Percentiles rank a stretch among this genome's conserved stretches.
Conservation (phyloP, 1,140 invertebrate species). For the Patella vulgata region DNA sequence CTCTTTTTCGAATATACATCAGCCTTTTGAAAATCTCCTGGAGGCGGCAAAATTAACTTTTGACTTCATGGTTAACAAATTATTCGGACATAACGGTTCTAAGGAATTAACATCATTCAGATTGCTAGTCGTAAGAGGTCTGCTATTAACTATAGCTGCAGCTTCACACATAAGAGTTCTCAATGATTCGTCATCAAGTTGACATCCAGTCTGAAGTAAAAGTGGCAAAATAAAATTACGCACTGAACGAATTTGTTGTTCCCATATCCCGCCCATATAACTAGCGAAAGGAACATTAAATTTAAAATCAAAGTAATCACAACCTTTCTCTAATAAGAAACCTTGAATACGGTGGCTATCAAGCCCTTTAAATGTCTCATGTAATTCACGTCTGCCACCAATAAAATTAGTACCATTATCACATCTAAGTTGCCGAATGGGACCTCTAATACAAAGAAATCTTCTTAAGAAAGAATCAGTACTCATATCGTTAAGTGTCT, state of each 20-base stretch:
- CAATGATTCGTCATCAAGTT: constrained; percentile 16
- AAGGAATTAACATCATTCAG: constrained; percentile 8
- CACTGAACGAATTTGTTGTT: constrained; percentile 20
- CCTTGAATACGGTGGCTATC: constrained; percentile 3
- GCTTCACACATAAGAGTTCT: constrained; percentile 21
- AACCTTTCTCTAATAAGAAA: constrained; percentile 15
- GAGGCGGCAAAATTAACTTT: constrained; percentile 15
- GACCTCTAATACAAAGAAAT: constrained; percentile 63
- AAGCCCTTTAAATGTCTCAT: constrained; percentile 4
- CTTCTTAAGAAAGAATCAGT: constrained; percentile 59
- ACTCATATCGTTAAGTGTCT: constrained; percentile 50
- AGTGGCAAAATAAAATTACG: constrained; percentile 17
- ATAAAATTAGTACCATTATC: constrained; percentile 57
- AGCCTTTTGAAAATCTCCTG: constrained; percentile 16
- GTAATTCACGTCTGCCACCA: constrained; percentile 33
- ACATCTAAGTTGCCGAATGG: constrained; percentile 46
- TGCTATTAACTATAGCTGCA: constrained; percentile 18
- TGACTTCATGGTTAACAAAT: constrained; percentile 21
- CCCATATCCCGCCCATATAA: constrained; percentile 25
- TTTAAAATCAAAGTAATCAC: constrained; percentile 22
- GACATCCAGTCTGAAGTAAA: constrained; percentile 2
- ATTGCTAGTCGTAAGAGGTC: constrained; percentile 12
- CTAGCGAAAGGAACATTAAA: constrained; percentile 25
- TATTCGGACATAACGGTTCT: constrained; percentile 24
- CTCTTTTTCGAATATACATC: constrained; percentile 16